Conservation (phyloP, 2,797 vertebrate species). For the Acanthornis magna region DNA sequence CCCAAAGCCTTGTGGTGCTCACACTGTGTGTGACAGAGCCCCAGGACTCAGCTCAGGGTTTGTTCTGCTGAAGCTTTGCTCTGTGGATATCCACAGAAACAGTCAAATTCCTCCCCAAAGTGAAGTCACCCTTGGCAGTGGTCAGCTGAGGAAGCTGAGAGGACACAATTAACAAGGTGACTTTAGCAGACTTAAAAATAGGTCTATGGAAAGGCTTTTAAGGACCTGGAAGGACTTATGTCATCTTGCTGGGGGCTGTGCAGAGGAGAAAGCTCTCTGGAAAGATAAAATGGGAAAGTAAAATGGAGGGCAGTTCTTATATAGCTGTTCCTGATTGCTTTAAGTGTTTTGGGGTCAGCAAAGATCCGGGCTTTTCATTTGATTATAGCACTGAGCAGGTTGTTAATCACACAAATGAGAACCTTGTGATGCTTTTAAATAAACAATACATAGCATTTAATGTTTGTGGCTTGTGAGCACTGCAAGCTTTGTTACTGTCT, state of each 20-base stretch:
- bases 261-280: not conserved
- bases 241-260: conserved; percentile 1
- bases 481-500: not conserved
- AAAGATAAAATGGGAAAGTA: conserved; percentile 10
- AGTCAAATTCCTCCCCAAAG: not conserved
- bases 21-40: not conserved
- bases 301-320: conserved; percentile 4
- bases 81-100: not conserved
- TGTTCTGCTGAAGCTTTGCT: not conserved
- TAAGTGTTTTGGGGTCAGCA: conserved; percentile 48
- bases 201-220: conserved; percentile 29
- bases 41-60: not conserved
- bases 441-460: not conserved
- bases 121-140: not conserved
- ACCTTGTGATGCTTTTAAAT: conserved; percentile 61
- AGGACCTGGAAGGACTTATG: conserved; percentile 24
- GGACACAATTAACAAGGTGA: conserved; percentile 41
- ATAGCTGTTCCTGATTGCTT: conserved; percentile 5
- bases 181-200: conserved; percentile 33
- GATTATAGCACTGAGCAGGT: conserved; percentile 13
- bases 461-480: conserved; percentile 29
- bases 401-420: conserved; percentile 56
- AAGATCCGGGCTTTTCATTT: conserved; percentile 35
- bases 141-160: not conserved
- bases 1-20: not conserved